Evolutionary conservation across 2,113 vertebrate genomes (phyloP), one percentile per base, ranked within the genome.

Genomic region (Podilymbus podiceps): DNA sequence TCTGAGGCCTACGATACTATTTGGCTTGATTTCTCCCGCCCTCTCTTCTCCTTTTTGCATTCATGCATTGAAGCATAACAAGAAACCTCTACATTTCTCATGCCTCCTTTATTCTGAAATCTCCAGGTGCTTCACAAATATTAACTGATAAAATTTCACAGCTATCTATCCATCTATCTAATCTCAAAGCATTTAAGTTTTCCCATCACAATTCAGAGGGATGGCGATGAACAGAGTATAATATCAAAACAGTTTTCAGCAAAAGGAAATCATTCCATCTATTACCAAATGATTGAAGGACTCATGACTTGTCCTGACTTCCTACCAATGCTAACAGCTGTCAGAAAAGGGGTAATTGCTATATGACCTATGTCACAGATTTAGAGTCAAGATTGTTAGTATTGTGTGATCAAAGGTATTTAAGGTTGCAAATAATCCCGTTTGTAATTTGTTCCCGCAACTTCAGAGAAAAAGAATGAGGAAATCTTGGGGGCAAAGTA

Each of bases 61-160:
- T 96, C 81, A 59, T 59, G 58, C 66, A 71, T 73, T 92, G 90
- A 87, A 94, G 62, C 50, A 55, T 87, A 91, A 85, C 76, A 89
- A 64, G 64, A 60, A 85, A 64, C 53, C 49, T 72, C 77, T 46
- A 14, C 18, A 13, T 97, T 95, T 87, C 86, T 94, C 44, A 28
- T 88, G 42, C 38, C 23, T 90, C 42, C 67, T 96, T 92, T 97
- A 94, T 82, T 83, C 77, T 31, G 21, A 90, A 91, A 25, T 87
- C 81, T 94, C 84, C 38, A 56, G 58, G 52, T 0, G 0, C 73
- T 89, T 82, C 2, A 22, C 74, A 89, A 91, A 69, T 72, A 89
- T 76, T 87, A 94, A 79, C 62, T 92, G 94, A 46, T 82, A 78
- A 92, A 89, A 91, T 73, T 93, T 79, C 77, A 22, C 30, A 69